Conservation (phyloP, 2,113 vertebrate genomes). For the Anoplopoma fimbria region DNA sequence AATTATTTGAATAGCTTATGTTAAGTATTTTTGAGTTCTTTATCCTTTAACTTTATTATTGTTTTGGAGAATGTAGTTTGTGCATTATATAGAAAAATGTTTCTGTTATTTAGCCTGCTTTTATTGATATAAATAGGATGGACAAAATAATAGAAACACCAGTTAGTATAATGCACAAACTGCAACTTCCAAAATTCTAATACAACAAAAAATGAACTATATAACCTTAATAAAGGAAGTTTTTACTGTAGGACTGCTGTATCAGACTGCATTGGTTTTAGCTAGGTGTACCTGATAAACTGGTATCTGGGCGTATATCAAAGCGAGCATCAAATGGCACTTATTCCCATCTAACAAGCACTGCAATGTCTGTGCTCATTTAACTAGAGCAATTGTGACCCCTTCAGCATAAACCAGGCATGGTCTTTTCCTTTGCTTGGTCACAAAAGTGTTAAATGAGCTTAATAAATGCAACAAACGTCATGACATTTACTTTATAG, state of each 20-base stretch:
- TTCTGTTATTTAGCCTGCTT: neutral
- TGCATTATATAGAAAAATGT: neutral
- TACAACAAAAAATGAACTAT: neutral
- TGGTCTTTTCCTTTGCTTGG: neutral
- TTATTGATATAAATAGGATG: neutral
- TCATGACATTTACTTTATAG: neutral
- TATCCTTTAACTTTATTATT: neutral
- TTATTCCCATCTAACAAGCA: neutral
- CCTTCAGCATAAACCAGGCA: conserved; percentile 64
- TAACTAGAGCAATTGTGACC: conserved; percentile 73
- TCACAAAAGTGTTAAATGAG: neutral
- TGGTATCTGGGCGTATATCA: neutral
- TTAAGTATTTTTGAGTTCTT: neutral
- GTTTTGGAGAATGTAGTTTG: neutral
- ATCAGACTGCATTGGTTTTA: neutral
- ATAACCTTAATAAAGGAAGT: neutral
- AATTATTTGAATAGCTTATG: neutral
- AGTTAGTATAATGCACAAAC: neutral
- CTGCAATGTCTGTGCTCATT: conserved; percentile 22
- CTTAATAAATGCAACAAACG: neutral
- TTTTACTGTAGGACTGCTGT: neutral
- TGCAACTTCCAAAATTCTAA: neutral
- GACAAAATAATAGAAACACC: conserved; percentile 3
- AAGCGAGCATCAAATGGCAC: neutral
- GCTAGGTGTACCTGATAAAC: neutral